Evolutionary conservation across 2,797 vertebrate genomes (phyloP), one percentile per base, ranked within the genome.

Genomic region (Neomorphus geoffroyi): DNA sequence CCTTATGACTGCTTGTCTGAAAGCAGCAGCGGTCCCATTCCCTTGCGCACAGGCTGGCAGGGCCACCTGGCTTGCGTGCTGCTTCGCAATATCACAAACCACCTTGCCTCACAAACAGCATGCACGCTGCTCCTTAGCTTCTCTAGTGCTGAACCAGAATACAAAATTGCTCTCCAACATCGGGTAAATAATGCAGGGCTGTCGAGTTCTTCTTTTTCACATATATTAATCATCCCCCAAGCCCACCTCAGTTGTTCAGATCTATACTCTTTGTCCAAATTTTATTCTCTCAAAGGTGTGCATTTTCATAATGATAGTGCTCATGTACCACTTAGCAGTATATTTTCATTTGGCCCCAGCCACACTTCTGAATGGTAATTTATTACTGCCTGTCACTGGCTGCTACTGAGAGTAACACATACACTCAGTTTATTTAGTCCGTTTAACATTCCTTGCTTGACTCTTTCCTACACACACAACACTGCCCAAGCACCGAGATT

Each of bases 341-440:
- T 92, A 95, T 94, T 96, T 96, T 94, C 96, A 86, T 93, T 91
- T 93, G 87, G 92, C 82, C 85, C 70, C 75, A 88, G 89, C 62
- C 65, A 77, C 81, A 22, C 51, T 92, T 58, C 57, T 33, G 77
- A 94, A 80, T 50, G 51, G 28, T 84, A 94, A 96, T 88, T 94
- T 96, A 94, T 91, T 92, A 91, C 51, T 53, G 65, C 89, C 48
- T 93, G 92, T 94, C 89, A 94, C 65, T 21, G 53, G 69, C 79
- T 93, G 89, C 87, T 92, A 67, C 91, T 88, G 65, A 70, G 77
- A 84, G 54, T 66, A 93, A 96, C 37, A 81, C 65, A 90, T 37
- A 62, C 9, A 57, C 65, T 9, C 28, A 50, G 35, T 88, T 94
- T 88, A 93, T 91, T 92, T 37, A 28, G 45, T 54, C 39, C 51